These are phyloP conservation scores for Labeo calbasu DNA, from an alignment of 2,797 vertebrate species.

Conservation along the genomic window DNA sequence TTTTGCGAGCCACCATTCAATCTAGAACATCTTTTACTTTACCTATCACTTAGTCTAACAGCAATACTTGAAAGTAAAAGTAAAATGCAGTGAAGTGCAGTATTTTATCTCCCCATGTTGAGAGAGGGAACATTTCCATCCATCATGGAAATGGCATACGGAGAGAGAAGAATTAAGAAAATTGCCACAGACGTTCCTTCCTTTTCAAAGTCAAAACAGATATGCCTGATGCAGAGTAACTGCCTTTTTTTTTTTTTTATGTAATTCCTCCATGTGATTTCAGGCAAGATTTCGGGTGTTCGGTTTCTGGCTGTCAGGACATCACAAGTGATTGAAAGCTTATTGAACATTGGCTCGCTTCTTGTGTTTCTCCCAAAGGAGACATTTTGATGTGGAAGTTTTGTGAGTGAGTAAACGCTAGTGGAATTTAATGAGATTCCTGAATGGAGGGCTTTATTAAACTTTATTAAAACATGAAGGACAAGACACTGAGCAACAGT, in stretches of 20 bases:
- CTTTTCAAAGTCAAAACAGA: slow-evolving; percentile 57
- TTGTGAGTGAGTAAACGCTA: slow-evolving; percentile 14
- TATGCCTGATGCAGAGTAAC: slow-evolving; percentile 3
- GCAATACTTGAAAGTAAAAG: slow-evolving; percentile 34
- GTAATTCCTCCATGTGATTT: slow-evolving; percentile 31
- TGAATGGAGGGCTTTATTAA: slow-evolving; percentile 38
- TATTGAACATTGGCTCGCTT: slow-evolving; percentile 27
- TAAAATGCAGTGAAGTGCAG: slow-evolving; percentile 44
- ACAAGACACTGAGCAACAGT: slow-evolving; percentile 17
- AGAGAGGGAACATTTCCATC: slow-evolving; percentile 38
- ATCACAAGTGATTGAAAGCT: slow-evolving; percentile 38
- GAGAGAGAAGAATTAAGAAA: slow-evolving; percentile 57
- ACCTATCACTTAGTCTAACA: slow-evolving; percentile 48
- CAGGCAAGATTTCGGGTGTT: slow-evolving; percentile 23
- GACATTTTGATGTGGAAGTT: slow-evolving; percentile 43
- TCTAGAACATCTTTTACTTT: slow-evolving; percentile 34
- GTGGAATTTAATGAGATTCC: slow-evolving; percentile 47
- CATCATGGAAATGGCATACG: slow-evolving; percentile 48
- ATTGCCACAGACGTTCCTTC: slow-evolving; percentile 50
- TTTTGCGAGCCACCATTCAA: slow-evolving; percentile 20
- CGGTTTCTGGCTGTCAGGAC: slow-evolving; percentile 33
- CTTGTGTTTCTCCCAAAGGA: slow-evolving; percentile 36
- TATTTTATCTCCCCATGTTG: slow-evolving; percentile 20
- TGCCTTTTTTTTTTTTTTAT: slow-evolving; percentile 23
- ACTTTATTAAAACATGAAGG: slow-evolving; percentile 37